Percentiles rank a stretch among this genome's conserved stretches.
These are phyloP conservation scores for Bruchidius siliquastri DNA, from an alignment of 2,888 invertebrate genomes.

Conservation along the genomic window DNA sequence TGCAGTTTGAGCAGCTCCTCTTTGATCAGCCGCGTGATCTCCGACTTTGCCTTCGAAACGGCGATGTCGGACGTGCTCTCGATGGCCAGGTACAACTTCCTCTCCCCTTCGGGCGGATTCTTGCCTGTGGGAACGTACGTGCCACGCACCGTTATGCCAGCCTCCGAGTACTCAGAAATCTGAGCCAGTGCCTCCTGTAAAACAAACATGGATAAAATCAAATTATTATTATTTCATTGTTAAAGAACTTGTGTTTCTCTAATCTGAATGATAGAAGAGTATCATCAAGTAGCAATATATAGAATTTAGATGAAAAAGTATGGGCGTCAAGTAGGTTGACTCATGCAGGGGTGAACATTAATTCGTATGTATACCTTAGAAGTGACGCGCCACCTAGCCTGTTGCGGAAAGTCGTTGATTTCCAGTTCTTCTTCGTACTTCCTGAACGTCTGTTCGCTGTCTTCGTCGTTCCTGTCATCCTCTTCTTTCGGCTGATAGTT, in stretches of 20 bases:
- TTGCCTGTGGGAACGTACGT: slow-evolving; percentile 90
- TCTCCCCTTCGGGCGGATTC: slow-evolving; percentile 84
- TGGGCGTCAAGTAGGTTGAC: too few species aligned
- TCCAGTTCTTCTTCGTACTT: slow-evolving; percentile 99
- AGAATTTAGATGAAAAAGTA: too few species aligned
- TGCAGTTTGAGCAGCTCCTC: slow-evolving; percentile 93
- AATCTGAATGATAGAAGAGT: too few species aligned
- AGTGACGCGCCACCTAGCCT: slow-evolving; percentile 96
- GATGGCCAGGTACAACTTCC: slow-evolving; percentile 96
- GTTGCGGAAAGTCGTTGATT: slow-evolving; percentile 99
- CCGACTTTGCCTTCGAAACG: slow-evolving; percentile 92
- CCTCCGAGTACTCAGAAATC: slow-evolving; percentile 98
- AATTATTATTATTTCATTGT: too few species aligned
- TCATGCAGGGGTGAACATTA: too few species aligned
- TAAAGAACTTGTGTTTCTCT: too few species aligned
- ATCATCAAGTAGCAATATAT: too few species aligned
- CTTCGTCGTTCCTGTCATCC: slow-evolving; percentile 66
- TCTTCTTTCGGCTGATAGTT: slow-evolving; percentile 96
- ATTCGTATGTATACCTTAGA: too few species aligned
- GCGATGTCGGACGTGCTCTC: slow-evolving; percentile 97
- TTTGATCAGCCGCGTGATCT: slow-evolving; percentile 95
- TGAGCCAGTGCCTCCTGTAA: slow-evolving; percentile 90
- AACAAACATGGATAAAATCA: too few species aligned
- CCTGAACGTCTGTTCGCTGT: slow-evolving; percentile 65
- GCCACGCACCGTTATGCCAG: slow-evolving; percentile 97